Evolutionary conservation across 2,888 invertebrate genomes (phyloP), one percentile per base, ranked within the genome.

Genomic region (Epinotia ramella): DNA sequence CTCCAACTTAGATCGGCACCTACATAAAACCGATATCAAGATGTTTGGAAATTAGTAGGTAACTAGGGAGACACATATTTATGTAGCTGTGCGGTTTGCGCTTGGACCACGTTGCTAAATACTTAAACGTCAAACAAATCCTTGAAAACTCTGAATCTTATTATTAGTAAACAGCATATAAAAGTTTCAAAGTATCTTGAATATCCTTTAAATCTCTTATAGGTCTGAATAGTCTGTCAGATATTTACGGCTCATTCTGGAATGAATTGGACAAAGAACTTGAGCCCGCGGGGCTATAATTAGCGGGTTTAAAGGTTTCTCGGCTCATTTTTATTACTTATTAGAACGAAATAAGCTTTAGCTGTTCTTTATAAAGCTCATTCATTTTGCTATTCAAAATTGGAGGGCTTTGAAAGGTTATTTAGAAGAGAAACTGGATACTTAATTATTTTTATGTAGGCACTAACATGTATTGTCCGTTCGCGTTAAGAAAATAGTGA

Each of bases 241-340:
- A 60, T 73, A 56, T 63, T 73, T 68, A 67, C 68, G 62, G 63
- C 73, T 63, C 18, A 56, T 53, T 60, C 44, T 57, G 7, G 63
- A 62, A 64, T 63, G 28, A 62, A 56, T 68, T 56, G 56, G 24
- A 68, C 68, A 44, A 67, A 73, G 60, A 73, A 53, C 53, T 67
- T 24, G 24, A 12, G 18, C n/a, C 60, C 33, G 49, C 56, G 60
- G 18, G 56, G 56, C 62, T 63, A 46, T 73, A 63, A 63, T 68
- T 73, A 68, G 53, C 56, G 63, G 60, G 40, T 68, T 67, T 73
- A 63, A 68, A 67, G 53, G 62, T 60, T 33, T 59, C 18, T 53
- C 40, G 16, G 18, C 46, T 44, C 20, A 24, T 24, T 68, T 44
- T 44, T 68, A 56, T 67, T 67, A 66, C 44, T 46, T 65, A 65